Base-by-base conservation (phyloP, 1,140 invertebrate species). In the Sinonovacula constricta region DNA sequence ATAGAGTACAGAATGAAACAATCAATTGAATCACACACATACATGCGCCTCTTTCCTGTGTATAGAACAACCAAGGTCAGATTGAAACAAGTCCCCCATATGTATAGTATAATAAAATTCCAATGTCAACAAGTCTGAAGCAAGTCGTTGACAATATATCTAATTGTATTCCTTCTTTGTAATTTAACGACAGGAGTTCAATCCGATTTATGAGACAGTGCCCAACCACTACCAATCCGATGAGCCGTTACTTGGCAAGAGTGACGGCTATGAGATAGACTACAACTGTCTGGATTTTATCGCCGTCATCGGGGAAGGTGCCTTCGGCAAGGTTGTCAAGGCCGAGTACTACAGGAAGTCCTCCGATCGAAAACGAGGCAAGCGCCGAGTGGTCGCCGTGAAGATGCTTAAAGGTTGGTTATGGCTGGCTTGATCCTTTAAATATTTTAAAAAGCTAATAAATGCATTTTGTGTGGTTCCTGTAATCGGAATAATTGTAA, bases 331-430 rank as follows among this genome's bases (percentile, higher is more conserved):
- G 2, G 97, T 98, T 0, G 93, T 97, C 85, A 97, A 97, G 92
- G 97, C 95, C 0, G 18, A 92, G 93, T 84, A 86, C 14, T 81
- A 56, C 31, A 24, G 24, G 14, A 57, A 56, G 33, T 24, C 57
- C 3, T 39, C 60, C 28, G 33, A 63, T 2, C 34, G 49, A 18
- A 54, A 66, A 39, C 77, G 67, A 33, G 68, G 66, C 22, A 66
- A 65, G 26, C 72, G 92, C 14, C 94, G 93, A 36, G 94, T 95
- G 4, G 97, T 99, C 0, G 98, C 98, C 33, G 97, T 99, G 0
- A 99, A 99, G 92, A 99, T 99, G 95, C 93, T 99, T 2, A 99
- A 99, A 95, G 95, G 96, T 96, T 90, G 80, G 54, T 7, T 31
- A 15, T 36, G 49, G 24, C 5, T 49, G n/a, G 24, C 51, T 24